Evolutionary conservation across 2,888 invertebrate genomes (phyloP).

Genomic region (Diarsia rubi): DNA sequence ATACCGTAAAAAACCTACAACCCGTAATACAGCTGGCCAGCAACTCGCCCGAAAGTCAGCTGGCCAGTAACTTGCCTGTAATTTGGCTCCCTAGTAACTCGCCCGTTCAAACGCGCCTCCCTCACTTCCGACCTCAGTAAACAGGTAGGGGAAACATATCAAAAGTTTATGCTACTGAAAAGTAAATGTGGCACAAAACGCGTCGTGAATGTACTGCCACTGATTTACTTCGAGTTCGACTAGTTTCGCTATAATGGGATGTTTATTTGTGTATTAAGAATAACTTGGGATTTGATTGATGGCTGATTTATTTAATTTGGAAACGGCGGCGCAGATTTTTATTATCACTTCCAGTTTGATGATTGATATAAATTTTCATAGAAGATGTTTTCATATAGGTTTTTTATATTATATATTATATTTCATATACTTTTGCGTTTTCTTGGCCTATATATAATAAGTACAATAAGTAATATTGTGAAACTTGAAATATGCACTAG

Average conservation of each 20-base stretch:
- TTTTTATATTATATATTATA: too few species aligned
- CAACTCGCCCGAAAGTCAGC: neutral
- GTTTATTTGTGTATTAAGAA: constrained; percentile 28
- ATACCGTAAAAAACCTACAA: neutral
- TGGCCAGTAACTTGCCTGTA: constrained; percentile 37
- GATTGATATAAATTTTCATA: neutral
- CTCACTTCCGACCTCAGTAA: constrained; percentile 84
- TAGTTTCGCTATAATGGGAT: constrained; percentile 21
- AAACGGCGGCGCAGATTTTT: constrained; percentile 19
- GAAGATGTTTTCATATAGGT: neutral
- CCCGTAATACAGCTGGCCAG: too few species aligned
- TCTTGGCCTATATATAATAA: too few species aligned
- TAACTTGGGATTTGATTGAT: constrained; percentile 34
- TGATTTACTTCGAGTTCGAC: constrained; percentile 38
- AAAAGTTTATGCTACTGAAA: constrained; percentile 85
- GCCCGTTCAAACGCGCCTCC: constrained; percentile 68
- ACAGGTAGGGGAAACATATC: constrained; percentile 86
- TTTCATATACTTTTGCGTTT: too few species aligned
- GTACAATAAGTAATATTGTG: too few species aligned
- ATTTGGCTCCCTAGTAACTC: too few species aligned
- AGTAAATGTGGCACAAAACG: constrained; percentile 77
- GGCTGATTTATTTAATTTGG: constrained; percentile 30
- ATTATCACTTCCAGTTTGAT: constrained; percentile 37
- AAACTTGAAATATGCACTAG: too few species aligned
- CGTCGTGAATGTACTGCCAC: constrained; percentile 52